Percentiles rank a stretch among this genome's conserved stretches.
phyloP scores from a whole-genome alignment of 2,797 vertebrate genomes.

The Odontamblyopus rebecca region DNA sequence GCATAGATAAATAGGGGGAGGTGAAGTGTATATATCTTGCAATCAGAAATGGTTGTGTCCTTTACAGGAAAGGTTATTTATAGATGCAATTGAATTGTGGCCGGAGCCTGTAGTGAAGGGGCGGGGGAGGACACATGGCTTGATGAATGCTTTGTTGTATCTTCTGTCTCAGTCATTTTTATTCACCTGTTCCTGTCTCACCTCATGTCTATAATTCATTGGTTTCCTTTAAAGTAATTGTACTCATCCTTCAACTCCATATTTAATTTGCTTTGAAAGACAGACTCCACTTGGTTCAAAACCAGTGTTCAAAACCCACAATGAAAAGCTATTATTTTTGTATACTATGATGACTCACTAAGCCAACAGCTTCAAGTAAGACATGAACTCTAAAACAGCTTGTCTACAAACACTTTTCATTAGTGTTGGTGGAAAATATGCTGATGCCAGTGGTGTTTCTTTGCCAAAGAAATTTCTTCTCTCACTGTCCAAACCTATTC shows the following conservation, averaged over 20 bases:
- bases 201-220: not conserved
- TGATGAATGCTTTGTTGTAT: constrained; percentile 55
- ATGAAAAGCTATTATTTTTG: constrained; percentile 22
- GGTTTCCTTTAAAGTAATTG: not conserved
- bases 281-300: constrained; percentile 14
- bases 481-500: constrained; percentile 27
- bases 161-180: not conserved
- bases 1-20: not conserved
- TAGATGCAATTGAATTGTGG: constrained; percentile 68
- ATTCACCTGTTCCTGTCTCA: constrained; percentile 3
- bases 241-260: not conserved
- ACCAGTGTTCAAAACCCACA: constrained; percentile 18
- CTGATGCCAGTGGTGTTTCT: constrained; percentile 20
- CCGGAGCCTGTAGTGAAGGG: constrained; percentile 39
- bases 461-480: constrained; percentile 39
- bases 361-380: constrained; percentile 11
- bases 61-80: constrained; percentile 70
- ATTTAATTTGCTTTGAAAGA: constrained; percentile 32
- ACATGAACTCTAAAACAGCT: constrained; percentile 21
- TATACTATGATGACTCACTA: constrained; percentile 1
- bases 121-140: constrained; percentile 42
- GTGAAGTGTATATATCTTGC: constrained; percentile 34
- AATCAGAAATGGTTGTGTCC: constrained; percentile 57
- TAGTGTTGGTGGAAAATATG: constrained; percentile 38
- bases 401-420: constrained; percentile 43